phyloP scores from a whole-genome alignment of 2,888 invertebrate genomes.

The Cheilosia variabilis region DNA sequence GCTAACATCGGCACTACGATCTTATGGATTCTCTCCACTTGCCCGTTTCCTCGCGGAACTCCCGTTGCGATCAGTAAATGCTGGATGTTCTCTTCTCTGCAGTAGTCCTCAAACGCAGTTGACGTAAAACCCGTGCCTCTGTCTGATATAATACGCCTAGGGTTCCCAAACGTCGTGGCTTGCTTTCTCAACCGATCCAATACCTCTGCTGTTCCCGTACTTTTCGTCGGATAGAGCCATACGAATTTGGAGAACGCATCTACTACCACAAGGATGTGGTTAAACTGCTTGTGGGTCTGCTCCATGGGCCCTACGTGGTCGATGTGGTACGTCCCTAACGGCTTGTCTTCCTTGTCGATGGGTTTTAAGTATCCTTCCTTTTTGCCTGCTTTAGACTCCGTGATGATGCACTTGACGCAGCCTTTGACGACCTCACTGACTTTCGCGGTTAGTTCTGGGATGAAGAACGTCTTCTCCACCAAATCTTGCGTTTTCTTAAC shows the following conservation, averaged over 20 bases:
- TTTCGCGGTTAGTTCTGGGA: not conserved
- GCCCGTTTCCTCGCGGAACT: too few species aligned
- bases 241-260: too few species aligned
- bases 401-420: not conserved
- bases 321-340: too few species aligned
- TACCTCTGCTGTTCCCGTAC: too few species aligned
- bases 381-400: not conserved
- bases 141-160: not conserved
- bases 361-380: constrained; percentile 5
- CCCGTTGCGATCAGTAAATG: too few species aligned
- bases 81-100: not conserved
- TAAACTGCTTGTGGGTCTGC: too few species aligned
- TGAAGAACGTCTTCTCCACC: not conserved
- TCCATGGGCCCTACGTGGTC: too few species aligned
- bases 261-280: too few species aligned
- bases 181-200: constrained; percentile 76
- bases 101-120: constrained; percentile 31
- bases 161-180: not conserved
- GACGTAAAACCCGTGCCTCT: not conserved
- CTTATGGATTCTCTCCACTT: too few species aligned
- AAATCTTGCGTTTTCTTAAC: not conserved
- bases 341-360: constrained; percentile 7
- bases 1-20: too few species aligned
- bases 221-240: too few species aligned
- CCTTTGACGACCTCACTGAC: not conserved